Base-by-base conservation (phyloP, 2,888 invertebrate genomes). In the Trimorus sp. region DNA sequence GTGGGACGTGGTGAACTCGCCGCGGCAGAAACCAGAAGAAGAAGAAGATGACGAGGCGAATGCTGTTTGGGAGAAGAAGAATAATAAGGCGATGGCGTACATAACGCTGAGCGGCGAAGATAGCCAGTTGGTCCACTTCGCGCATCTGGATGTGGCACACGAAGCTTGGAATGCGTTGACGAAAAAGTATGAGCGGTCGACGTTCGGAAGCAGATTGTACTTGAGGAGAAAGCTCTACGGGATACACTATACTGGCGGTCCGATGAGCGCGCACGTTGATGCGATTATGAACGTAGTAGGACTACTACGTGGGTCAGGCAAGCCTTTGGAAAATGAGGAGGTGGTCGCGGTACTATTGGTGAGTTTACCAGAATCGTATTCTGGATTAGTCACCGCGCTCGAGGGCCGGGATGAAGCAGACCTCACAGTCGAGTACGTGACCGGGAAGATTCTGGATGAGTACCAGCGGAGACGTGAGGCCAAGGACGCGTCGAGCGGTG, bases 311-410 rank as follows among this genome's bases (percentile, higher is more conserved):
- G 45, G 15, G 7, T 49, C 73, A 15, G 82, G 62, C 5, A 54
- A 54, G 12, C 54, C 62, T 2, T 62, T 79, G 5, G 58, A 45
- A 0, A 56, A 83, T 12, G 76, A 79, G 1, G 70, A 75, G n/a
- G 40, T 79, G 1, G 78, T 71, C 0, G 68, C 68, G 0, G 14
- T 79, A 5, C 42, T 87, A 12, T 60, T 87, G 5, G 77, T 84
- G 11, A 87, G 86, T 63, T 40, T 86, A 7, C 86, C 87, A 7
- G 86, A 87, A 8, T 78, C 86, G 7, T 88, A 87, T 54, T 78
- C 79, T 51, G 84, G 83, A 4, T 51, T 88, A 1, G 85, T 85
- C 7, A 86, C 75, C 69, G 83, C 74, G 76, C 68, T 84, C 11
- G 83, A 85, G 77, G 83, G 80, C n/a, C 77, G 84, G 74, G 59